phyloP scores from a whole-genome alignment of 2,113 vertebrate genomes.

The Oreotrochilus melanogaster region DNA sequence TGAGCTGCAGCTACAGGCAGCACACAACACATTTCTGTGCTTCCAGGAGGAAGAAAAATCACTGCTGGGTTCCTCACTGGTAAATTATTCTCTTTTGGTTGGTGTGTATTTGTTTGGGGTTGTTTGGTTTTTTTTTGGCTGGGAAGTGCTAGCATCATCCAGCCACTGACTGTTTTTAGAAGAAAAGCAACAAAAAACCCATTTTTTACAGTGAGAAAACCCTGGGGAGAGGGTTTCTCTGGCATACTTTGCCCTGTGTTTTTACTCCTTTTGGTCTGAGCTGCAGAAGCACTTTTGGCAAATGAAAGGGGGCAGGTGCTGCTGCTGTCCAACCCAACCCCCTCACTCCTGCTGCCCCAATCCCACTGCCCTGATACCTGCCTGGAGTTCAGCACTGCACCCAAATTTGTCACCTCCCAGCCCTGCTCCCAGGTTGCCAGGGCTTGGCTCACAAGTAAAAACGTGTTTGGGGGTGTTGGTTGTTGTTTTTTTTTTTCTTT shows the following conservation, averaged over 20 bases:
- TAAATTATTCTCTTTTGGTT: not conserved
- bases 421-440: not conserved
- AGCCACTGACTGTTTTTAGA: not conserved
- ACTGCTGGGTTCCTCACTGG: not conserved
- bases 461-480: not conserved
- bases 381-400: not conserved
- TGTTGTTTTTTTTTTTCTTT: not conserved
- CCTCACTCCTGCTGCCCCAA: not conserved
- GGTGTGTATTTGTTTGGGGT: not conserved
- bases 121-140: not conserved
- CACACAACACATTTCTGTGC: not conserved
- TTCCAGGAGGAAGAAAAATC: not conserved
- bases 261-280: not conserved
- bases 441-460: not conserved
- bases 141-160: not conserved
- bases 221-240: not conserved
- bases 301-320: not conserved
- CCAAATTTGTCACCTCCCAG: not conserved
- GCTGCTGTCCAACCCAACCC: not conserved
- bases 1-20: not conserved
- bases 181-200: not conserved
- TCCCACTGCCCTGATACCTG: accelerated
- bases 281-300: not conserved
- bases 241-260: not conserved
- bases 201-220: not conserved